These are phyloP conservation scores for Eucera pruinosa DNA, from an alignment of 2,888 invertebrate species.

Conservation along the genomic window DNA sequence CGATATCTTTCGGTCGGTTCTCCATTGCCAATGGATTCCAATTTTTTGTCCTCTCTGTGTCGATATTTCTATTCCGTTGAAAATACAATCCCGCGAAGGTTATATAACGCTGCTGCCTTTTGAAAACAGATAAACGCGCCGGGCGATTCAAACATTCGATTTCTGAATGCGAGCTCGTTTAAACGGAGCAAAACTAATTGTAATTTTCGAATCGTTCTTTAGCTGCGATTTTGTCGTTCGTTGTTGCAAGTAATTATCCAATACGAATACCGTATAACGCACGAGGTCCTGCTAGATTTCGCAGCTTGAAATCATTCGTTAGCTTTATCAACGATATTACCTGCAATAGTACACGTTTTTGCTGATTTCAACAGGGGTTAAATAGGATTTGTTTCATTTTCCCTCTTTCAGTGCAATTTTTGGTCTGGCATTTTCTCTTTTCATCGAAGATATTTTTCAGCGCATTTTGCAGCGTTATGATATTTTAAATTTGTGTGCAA, in stretches of 20 bases:
- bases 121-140: slow-evolving; percentile 3
- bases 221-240: not conserved
- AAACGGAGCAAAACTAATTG: slow-evolving; percentile 13
- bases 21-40: slow-evolving; percentile 29
- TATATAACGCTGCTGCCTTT: slow-evolving; percentile 6
- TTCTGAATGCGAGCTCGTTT: slow-evolving; percentile 1
- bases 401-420: too few species aligned
- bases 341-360: not conserved
- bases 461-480: too few species aligned
- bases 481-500: too few species aligned
- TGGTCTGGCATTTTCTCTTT: not conserved
- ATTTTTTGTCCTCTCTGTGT: not conserved
- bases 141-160: not conserved
- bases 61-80: not conserved
- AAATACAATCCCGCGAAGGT: slow-evolving; percentile 24
- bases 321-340: not conserved
- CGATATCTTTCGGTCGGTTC: slow-evolving; percentile 34
- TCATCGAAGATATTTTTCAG: too few species aligned
- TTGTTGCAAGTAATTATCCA: not conserved
- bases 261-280: not conserved
- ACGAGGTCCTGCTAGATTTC: not conserved
- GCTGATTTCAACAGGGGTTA: not conserved
- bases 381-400: not conserved
- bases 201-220: not conserved
- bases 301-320: not conserved